Conservation (phyloP, 2,113 vertebrate species). For the Hypomesus transpacificus region DNA sequence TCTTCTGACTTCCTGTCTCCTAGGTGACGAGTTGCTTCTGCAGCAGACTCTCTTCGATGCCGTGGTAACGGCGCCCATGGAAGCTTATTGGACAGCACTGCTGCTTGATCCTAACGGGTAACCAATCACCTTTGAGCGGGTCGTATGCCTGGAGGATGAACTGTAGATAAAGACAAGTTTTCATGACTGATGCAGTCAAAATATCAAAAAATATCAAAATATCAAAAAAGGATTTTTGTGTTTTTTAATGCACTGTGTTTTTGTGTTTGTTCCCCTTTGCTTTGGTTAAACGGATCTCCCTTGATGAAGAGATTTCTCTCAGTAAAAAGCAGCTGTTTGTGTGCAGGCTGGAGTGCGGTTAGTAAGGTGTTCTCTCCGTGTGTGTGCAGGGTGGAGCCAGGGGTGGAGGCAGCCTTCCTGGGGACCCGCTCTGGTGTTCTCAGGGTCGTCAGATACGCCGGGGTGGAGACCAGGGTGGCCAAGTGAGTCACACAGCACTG, state of each 20-base stretch:
- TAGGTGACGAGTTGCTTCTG: conserved; percentile 88
- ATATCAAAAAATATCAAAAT: too few relatives aligned
- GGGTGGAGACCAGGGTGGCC: conserved; percentile 79
- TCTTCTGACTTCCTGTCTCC: neutral
- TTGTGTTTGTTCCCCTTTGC: neutral
- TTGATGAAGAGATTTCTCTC: conserved; percentile 1
- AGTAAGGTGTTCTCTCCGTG: neutral
- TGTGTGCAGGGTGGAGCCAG: conserved; percentile 69
- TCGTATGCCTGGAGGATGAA: too few relatives aligned
- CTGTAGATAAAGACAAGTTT: too few relatives aligned
- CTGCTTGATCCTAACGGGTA: conserved; percentile 79
- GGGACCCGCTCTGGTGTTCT: conserved; percentile 88
- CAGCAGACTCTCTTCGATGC: conserved; percentile 88
- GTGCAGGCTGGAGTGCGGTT: neutral
- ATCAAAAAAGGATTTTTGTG: too few relatives aligned
- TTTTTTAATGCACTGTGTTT: neutral
- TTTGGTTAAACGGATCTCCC: neutral
- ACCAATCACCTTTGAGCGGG: conserved; percentile 4
- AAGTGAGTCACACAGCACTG: conserved; percentile 70
- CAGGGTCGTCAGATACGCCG: conserved; percentile 78
- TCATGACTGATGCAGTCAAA: too few relatives aligned
- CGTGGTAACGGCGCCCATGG: conserved; percentile 90
- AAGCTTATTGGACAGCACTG: conserved; percentile 92
- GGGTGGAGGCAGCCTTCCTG: conserved; percentile 84
- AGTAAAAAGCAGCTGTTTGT: neutral